Conservation (phyloP, 2,113 vertebrate species). For the Arenaria interpres region DNA sequence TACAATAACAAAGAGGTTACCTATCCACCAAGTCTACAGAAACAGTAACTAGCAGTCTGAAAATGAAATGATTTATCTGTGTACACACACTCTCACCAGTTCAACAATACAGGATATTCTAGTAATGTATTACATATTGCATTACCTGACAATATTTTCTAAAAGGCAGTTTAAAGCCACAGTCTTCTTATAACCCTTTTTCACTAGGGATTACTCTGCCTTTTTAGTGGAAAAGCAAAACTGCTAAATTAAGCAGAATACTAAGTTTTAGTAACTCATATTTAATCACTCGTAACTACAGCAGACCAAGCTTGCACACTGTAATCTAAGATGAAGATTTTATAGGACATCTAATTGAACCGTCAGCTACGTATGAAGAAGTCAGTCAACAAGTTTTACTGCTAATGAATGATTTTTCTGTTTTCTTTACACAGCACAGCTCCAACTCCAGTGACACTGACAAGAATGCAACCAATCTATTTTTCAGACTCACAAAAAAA, state of each 20-base stretch:
- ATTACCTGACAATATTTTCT: conserved; percentile 17
- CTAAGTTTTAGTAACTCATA: neutral
- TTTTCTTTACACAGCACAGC: neutral
- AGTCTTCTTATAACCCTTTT: conserved; percentile 1
- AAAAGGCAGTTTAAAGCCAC: conserved; percentile 9
- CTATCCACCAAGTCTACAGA: neutral
- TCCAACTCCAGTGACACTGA: neutral
- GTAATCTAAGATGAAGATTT: conserved; percentile 7
- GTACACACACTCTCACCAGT: conserved; percentile 5
- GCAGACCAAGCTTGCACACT: neutral
- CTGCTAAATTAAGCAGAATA: neutral
- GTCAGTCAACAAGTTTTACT: conserved; percentile 28
- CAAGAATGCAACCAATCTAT: neutral
- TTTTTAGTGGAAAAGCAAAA: conserved; percentile 40
- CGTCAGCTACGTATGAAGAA: conserved; percentile 1
- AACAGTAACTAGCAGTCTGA: neutral
- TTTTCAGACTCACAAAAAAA: neutral
- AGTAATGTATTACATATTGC: neutral
- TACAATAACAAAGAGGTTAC: neutral
- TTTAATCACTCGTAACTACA: conserved; percentile 20
- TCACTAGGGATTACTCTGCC: neutral
- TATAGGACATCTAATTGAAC: conserved; percentile 38
- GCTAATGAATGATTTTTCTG: conserved; percentile 1
- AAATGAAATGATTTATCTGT: neutral
- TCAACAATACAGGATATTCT: neutral